Base-by-base conservation (phyloP, 2,888 invertebrate species). In the Drosophila helvetica region DNA sequence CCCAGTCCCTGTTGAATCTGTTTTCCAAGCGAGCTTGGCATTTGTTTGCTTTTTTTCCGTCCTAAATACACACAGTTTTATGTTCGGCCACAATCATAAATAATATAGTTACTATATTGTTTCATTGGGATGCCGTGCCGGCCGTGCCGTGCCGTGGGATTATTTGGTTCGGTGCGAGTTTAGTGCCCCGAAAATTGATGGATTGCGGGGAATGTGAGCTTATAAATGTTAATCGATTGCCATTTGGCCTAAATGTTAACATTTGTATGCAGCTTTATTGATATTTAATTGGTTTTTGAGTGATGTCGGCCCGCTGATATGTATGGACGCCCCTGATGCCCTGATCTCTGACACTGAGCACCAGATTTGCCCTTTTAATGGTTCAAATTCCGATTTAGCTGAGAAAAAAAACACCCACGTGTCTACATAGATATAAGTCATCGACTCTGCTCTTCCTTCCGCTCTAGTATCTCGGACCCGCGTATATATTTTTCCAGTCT, bases 21-120 rank as follows among this genome's bases (percentile, higher is more conserved):
- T 58, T 58, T 38, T 56, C 27, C 25, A 54, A 68, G 60, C 69
- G 60, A 38, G 54, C 55, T 65, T 72, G 73, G 72, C 73, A 65
- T 59, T 74, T 58, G 56, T 54, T 47, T 61, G 47, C 38, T 57
- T 53, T 42, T n/a, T 66, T 61, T 57, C 25, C 6, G 25, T 12
- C 15, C 18, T 47, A 22, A 48, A 43, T 56, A 57, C 42, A 53
- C 25, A 53, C 25, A 22, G 33, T 45, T 57, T 62, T 47, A 47
- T 15, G 54, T 56, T 59, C 43, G 45, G 45, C 43, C 58, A 58
- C 71, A 54, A 58, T 54, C 45, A 51, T 72, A 59, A 72, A 72
- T 73, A 62, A 43, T 53, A 38, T 38, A 38, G 38, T 38, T 15
- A 22, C 22, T 22, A 22, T 22, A 38, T 56, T 59, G 52, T 72